Conservation (phyloP, 2,113 vertebrate species). For the Upupa epops region DNA sequence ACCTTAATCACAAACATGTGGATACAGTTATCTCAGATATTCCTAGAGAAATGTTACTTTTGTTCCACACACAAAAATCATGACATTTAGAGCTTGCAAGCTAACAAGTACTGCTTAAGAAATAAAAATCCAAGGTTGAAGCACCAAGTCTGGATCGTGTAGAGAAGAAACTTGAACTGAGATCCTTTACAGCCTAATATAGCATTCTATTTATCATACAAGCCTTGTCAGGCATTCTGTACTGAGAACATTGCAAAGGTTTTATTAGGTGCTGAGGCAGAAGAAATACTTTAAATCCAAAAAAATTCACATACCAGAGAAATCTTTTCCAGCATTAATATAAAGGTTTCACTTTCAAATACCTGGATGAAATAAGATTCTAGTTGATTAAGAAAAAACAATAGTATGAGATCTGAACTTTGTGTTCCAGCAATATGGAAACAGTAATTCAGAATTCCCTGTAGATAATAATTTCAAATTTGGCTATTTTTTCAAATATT, state of each 20-base stretch:
- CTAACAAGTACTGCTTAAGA: neutral
- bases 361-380: neutral
- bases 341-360: neutral
- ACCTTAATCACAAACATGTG: neutral
- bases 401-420: neutral
- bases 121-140: neutral
- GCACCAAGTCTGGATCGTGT: neutral
- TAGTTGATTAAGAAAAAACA: neutral
- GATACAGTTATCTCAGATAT: neutral
- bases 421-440: neutral
- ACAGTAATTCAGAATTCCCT: neutral
- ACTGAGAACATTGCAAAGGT: neutral
- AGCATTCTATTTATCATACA: neutral
- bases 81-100: neutral
- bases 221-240: neutral
- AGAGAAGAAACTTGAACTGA: neutral
- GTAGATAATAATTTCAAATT: neutral
- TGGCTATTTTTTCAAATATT: neutral
- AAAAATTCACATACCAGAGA: rapidly evolving
- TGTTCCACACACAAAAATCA: neutral
- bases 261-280: neutral
- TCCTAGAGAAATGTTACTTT: neutral
- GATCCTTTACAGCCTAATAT: neutral
- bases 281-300: neutral
- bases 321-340: neutral